Evolutionary conservation across 2,113 vertebrate genomes (phyloP), one percentile per base, ranked within the genome.

Genomic region (Poicephalus meyeri): DNA sequence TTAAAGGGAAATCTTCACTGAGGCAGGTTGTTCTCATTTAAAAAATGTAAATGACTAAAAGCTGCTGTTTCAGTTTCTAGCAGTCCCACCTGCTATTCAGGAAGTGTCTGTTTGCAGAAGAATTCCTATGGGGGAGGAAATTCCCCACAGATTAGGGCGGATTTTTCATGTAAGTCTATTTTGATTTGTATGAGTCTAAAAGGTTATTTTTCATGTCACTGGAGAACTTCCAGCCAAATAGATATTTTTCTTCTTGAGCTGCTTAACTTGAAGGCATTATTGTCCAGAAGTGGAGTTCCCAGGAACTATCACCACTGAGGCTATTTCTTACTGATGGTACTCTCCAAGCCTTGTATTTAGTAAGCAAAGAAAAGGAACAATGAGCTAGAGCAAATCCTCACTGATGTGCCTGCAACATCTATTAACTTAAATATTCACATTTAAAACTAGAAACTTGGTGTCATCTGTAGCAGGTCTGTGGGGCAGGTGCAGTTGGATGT

Each of bases 141-240:
- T 88, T 95, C 83, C 69, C 90, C 16, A 21, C 65, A 90, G 95
- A 80, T 88, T 84, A 90, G 61, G 76, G 50, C 93, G 69, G 56
- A 86, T 86, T 95, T 94, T 95, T 91, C 13, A 1, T 56, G 70
- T 88, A 88, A 92, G 86, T 41, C 85, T 94, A 20, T 91, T 94
- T 92, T 96, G 90, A 96, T 96, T 95, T 96, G 82, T 93, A 58
- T 72, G 60, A 31, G 76, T 71, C 82, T 96, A 91, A 95, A 88
- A 88, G 78, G 35, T 41, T 68, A 68, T 92, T 94, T 90, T 95
- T 92, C 83, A 77, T 79, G 79, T 93, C 61, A 83, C 56, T 78
- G 80, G 60, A 80, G 64, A 92, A 74, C 88, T 90, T 90, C 64
- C 68, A 89, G 83, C 68, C 63, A 83, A 78, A 79, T 5, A 79